Evolutionary conservation across 1,140 invertebrate species (phyloP).

Genomic region (Pseudomyrmex cubaensis): DNA sequence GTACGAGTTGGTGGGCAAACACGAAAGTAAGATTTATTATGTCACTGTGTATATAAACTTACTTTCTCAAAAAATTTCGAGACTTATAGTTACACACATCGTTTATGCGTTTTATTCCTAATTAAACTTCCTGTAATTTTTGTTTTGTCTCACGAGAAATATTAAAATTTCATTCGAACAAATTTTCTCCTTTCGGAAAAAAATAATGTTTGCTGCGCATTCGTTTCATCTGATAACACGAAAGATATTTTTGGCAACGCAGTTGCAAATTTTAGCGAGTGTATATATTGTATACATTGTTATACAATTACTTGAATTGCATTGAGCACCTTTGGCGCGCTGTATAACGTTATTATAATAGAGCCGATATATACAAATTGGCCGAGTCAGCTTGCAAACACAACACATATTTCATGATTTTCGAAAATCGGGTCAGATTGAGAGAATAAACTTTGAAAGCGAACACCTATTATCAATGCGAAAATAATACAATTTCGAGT

Average conservation of each 20-base stretch:
- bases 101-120: slow-evolving; percentile 1
- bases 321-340: not conserved
- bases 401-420: not conserved
- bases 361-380: not conserved
- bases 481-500: not conserved
- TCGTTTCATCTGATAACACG: not conserved
- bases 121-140: not conserved
- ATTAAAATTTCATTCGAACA: not conserved
- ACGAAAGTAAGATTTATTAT: slow-evolving; percentile 54
- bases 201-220: too few relatives aligned
- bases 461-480: not conserved
- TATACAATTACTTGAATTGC: not conserved
- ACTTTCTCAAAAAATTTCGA: slow-evolving; percentile 42
- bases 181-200: not conserved
- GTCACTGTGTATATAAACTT: slow-evolving; percentile 3
- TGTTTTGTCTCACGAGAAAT: not conserved
- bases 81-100: slow-evolving; percentile 13
- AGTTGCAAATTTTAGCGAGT: slow-evolving; percentile 3
- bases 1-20: slow-evolving; percentile 25
- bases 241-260: not conserved
- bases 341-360: not conserved
- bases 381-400: not conserved
- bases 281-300: not conserved
- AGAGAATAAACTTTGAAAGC: not conserved
- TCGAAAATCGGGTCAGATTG: not conserved